phyloP scores from a whole-genome alignment of 2,888 invertebrate species.

The Tipula unca region DNA sequence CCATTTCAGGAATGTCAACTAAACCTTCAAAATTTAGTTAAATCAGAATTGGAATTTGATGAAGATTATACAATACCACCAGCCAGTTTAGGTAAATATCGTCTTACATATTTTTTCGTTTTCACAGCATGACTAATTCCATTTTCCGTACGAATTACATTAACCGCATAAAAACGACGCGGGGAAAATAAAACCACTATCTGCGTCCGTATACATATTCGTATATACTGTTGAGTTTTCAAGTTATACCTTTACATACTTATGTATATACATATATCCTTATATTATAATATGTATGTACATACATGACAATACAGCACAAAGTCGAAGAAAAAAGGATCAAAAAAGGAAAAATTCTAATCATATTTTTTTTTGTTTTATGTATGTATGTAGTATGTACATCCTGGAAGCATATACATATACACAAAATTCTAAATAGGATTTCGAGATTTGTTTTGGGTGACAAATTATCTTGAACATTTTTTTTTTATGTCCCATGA shows the following conservation, averaged over 20 bases:
- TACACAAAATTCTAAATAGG: neutral
- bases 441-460: constrained; percentile 8
- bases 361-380: neutral
- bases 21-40: constrained; percentile 41
- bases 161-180: neutral
- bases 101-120: neutral
- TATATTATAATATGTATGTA: too few species aligned
- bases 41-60: constrained; percentile 42
- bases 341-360: neutral
- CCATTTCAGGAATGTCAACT: constrained; percentile 39
- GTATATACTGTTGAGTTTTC: neutral
- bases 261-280: neutral
- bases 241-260: neutral
- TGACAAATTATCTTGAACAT: neutral
- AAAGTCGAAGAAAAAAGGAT: neutral
- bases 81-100: constrained; percentile 32
- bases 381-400: too few species aligned
- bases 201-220: neutral
- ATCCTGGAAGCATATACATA: neutral
- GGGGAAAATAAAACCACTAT: neutral
- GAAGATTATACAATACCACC: constrained; percentile 42
- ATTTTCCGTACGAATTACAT: neutral
- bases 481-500: neutral
- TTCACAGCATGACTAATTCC: neutral
- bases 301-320: neutral